phyloP scores from a whole-genome alignment of 2,888 invertebrate genomes.

The Sinopyrophorus schimmeli region DNA sequence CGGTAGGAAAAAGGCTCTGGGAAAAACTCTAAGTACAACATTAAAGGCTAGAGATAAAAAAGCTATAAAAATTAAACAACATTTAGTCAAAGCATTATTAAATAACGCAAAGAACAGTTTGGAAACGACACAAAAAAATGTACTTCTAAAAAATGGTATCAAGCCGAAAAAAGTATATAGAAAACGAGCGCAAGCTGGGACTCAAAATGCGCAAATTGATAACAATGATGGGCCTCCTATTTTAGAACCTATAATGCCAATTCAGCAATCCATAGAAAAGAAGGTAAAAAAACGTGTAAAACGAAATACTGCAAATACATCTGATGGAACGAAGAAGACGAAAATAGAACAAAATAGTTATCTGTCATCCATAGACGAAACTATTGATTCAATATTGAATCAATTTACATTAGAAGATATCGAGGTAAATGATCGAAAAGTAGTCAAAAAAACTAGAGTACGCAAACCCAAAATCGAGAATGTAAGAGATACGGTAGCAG shows the following conservation, averaged over 20 bases:
- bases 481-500: conserved; percentile 21
- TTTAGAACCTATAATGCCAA: conserved; percentile 48
- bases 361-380: conserved; percentile 23
- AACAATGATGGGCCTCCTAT: conserved; percentile 42
- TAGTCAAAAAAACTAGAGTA: conserved; percentile 29
- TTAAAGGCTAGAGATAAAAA: conserved; percentile 46
- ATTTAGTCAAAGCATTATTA: conserved; percentile 44
- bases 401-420: conserved; percentile 20
- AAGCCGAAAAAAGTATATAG: conserved; percentile 40
- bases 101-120: conserved; percentile 44
- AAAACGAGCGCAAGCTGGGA: conserved; percentile 38
- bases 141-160: conserved; percentile 48
- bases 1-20: conserved; percentile 26
- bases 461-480: conserved; percentile 40
- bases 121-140: conserved; percentile 46
- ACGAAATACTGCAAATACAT: conserved; percentile 29
- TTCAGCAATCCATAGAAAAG: conserved; percentile 22
- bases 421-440: conserved; percentile 27
- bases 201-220: conserved; percentile 24
- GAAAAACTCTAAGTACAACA: conserved; percentile 35
- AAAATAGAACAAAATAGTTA: conserved; percentile 26
- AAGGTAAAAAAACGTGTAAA: conserved; percentile 36
- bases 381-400: conserved; percentile 35
- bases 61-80: conserved; percentile 41
- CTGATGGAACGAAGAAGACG: conserved; percentile 27